Evolutionary conservation across 2,888 invertebrate species (phyloP), one percentile per base, ranked within the genome.

Genomic region (Vanessa cardui): DNA sequence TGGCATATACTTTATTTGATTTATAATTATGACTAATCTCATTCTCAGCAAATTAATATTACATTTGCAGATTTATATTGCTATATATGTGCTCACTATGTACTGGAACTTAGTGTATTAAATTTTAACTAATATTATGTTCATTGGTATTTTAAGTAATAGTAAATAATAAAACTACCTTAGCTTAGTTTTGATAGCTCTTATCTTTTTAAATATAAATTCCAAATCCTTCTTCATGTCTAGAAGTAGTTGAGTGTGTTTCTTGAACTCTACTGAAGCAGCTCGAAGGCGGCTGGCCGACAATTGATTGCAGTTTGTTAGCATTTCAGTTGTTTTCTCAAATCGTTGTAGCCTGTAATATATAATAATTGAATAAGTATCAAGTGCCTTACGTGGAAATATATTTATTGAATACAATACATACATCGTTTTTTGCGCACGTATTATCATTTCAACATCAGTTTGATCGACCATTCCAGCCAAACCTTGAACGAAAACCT

Each of bases 241-340:
- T 9, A 95, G 88, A 2, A 99, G 92, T 2, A 98, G 92, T 70
- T 96, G 96, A 0, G 98, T 98, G 82, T 99, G 98, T 76, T 96
- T 96, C 80, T 97, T 97, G 78, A 99, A 98, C 81, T 99, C 99
- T 0, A 95, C 95, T 9, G 95, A 96, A 0, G 98, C 98, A 21
- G 95, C 95, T 80, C 98, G 97, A 64, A 98, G 94, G 15, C 99
- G 94, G 72, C 96, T 96, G 4, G 97, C 96, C 0, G 99, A 98
- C n/a, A 99, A 87, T 20, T 97, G 96, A 86, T 99, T 99, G 84
- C 99, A 99, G 85, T 99, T 99, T 12, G 98, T 96, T 44, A 99
- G 90, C 99, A 99, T 99, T 92, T 99, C 99, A 82, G 99, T 99
- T 0, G 99, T 99, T 87, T 99, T 99, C 83, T 99, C 99, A 90